Evolutionary conservation across 2,888 invertebrate species (phyloP).

Genomic region (Drosophila aldrichi): DNA sequence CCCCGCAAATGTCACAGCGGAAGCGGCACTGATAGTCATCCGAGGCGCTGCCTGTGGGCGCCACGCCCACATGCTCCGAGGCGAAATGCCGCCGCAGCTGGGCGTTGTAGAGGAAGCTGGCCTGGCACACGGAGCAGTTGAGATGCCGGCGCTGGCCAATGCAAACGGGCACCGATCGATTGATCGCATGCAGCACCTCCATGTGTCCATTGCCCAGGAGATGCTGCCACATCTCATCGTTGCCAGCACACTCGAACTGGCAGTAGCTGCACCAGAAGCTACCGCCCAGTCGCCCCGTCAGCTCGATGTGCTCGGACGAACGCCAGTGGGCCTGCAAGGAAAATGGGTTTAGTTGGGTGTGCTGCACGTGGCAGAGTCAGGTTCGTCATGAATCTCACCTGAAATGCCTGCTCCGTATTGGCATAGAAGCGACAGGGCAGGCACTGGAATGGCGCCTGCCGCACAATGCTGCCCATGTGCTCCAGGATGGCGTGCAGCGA

Average conservation of each 20-base stretch:
- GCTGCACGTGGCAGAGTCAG: background rate
- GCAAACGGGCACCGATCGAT: slow-evolving; percentile 92
- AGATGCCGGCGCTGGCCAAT: slow-evolving; percentile 89
- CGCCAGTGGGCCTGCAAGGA: slow-evolving; percentile 89
- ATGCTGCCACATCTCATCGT: slow-evolving; percentile 89
- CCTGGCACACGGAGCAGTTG: slow-evolving; percentile 89
- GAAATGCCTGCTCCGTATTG: slow-evolving; percentile 90
- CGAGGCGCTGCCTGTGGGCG: slow-evolving; percentile 86
- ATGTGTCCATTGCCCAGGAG: slow-evolving; percentile 89
- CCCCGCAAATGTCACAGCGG: slow-evolving; percentile 87
- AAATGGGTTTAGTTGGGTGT: background rate
- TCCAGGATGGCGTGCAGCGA: slow-evolving; percentile 89
- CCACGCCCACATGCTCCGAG: slow-evolving; percentile 87
- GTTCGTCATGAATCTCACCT: slow-evolving; percentile 14
- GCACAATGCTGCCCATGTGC: slow-evolving; percentile 91
- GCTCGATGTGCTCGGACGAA: slow-evolving; percentile 87
- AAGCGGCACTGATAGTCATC: slow-evolving; percentile 89
- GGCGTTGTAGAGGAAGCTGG: slow-evolving; percentile 91
- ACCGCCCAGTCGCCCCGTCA: slow-evolving; percentile 86
- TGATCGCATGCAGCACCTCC: slow-evolving; percentile 91
- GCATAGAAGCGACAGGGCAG: slow-evolving; percentile 93
- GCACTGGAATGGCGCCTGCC: slow-evolving; percentile 94
- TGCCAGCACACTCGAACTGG: slow-evolving; percentile 88
- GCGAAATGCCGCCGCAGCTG: slow-evolving; percentile 87
- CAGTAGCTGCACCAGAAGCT: slow-evolving; percentile 91